Base-by-base conservation (phyloP, 2,888 invertebrate species). In the Chorisops tibialis region DNA sequence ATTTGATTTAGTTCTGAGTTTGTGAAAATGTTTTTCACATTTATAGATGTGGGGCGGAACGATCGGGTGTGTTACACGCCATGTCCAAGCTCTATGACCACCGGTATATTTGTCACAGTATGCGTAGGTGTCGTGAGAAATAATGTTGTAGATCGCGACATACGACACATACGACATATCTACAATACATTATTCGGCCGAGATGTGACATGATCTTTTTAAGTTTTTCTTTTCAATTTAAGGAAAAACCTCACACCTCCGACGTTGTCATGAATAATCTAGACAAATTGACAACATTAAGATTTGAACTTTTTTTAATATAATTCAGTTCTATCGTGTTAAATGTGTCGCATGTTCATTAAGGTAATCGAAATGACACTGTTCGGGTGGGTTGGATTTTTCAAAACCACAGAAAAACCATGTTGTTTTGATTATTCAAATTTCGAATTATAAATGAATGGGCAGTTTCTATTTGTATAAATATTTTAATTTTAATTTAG, bases 1-100 rank as follows among this genome's bases (percentile, higher is more conserved):
- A 56, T 56, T 56, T 56, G 56, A 56, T 56, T 56, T 43, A 43
- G 56, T 56, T 56, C 56, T 56, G 56, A 24, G 30, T 43, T 56
- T 56, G 16, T 56, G 14, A 30, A n/a, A 30, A 14, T 14, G 56
- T 19, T 21, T n/a, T 56, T 56, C 43, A 18, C 7, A 43, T 4
- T 35, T 24, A 54, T 18, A 30, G 4, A 19, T 21, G 18, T 37
- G 18, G 21, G n/a, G n/a, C 49, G 43, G 12, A n/a, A n/a, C n/a
- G n/a, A 24, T 30, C 12, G 30, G 56, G 35, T 43, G 45, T 45
- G 56, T 16, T 56, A 35, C 45, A 43, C 24, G 35, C 30, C 18
- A 43, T 43, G 56, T 43, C 43, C 11, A 30, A 43, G 18, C 56
- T 30, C 43, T 43, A 56, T 4, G 18, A n/a, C 18, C 4, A 56